Evolutionary conservation across 2,797 vertebrate species (phyloP), one percentile per base, ranked within the genome.

Genomic region (Anabas testudineus): DNA sequence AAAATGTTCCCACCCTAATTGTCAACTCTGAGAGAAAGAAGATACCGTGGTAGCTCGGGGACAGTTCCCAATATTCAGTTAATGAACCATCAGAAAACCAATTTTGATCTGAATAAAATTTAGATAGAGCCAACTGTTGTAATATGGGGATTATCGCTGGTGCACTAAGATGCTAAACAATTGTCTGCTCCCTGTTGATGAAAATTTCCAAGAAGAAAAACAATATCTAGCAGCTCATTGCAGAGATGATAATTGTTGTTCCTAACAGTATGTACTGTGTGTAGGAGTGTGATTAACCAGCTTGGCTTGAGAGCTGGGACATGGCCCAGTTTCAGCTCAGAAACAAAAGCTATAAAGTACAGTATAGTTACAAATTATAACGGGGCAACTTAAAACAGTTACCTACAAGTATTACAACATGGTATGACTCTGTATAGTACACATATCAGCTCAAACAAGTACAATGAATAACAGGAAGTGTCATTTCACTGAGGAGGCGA

Each of bases 271-370:
- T 65, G 74, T 39, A 28, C 57, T 5, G 67, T 75, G 79, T 74
- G 82, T 87, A 78, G 79, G 83, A 62, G 87, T 71, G 59, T 79
- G 75, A 83, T 85, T 80, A 69, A 74, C 65, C 71, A 72, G 81
- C 72, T 81, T 74, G 80, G 74, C 74, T 71, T 54, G 53, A 74
- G 71, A 70, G 55, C 74, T 57, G 54, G 53, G 61, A 79, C 56
- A 55, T 30, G 52, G 65, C 67, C 54, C 67, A 48, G 49, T 15
- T 81, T 39, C 54, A 76, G 32, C 68, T 80, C 26, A 32, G 34
- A 76, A 64, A 78, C 53, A 75, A 64, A 71, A 59, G 22, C 48
- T 60, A 15, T 45, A 21, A 28, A 16, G 39, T 32, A 18, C 45
- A 60, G 22, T 21, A 15, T 28, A 22, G 21, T 45, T 10, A 49